Conservation (phyloP, 2,888 invertebrate species). For the Morpho achilles region DNA sequence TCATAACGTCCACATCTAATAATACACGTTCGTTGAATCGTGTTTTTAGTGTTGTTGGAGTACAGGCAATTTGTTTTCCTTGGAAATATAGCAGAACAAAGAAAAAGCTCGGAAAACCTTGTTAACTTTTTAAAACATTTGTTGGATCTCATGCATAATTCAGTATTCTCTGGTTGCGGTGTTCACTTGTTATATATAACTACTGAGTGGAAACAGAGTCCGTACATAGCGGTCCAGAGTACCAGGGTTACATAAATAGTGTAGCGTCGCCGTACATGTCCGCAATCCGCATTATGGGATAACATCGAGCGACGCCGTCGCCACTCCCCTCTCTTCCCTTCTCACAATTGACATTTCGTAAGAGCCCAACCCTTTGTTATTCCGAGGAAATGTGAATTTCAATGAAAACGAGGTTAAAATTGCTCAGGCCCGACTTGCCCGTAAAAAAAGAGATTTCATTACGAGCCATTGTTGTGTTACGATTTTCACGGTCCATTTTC, state of each 20-base stretch:
- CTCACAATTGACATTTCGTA: conserved; percentile 69
- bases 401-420: conserved; percentile 71
- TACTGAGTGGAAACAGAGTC: conserved; percentile 7
- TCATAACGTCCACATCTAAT: conserved; percentile 24
- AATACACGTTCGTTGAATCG: conserved; percentile 32
- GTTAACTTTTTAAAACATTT: conserved; percentile 76
- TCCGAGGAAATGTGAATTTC: conserved; percentile 69
- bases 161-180: conserved; percentile 47
- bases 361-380: conserved; percentile 66
- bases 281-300: conserved; percentile 20
- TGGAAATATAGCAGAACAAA: conserved; percentile 63
- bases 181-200: conserved; percentile 27
- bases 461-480: conserved; percentile 64
- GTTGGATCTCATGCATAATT: conserved; percentile 69
- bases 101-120: conserved; percentile 71
- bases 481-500: conserved; percentile 64
- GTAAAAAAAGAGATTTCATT: conserved; percentile 66
- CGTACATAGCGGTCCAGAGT: conserved; percentile 6
- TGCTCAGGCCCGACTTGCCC: conserved; percentile 54
- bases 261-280: conserved; percentile 38
- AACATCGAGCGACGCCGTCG: conserved; percentile 15
- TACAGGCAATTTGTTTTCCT: conserved; percentile 64
- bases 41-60: conserved; percentile 36
- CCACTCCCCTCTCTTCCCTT: conserved; percentile 44
- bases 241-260: conserved; percentile 25